Evolutionary conservation across 2,888 invertebrate species (phyloP).

Genomic region (Callyntrura sp.): DNA sequence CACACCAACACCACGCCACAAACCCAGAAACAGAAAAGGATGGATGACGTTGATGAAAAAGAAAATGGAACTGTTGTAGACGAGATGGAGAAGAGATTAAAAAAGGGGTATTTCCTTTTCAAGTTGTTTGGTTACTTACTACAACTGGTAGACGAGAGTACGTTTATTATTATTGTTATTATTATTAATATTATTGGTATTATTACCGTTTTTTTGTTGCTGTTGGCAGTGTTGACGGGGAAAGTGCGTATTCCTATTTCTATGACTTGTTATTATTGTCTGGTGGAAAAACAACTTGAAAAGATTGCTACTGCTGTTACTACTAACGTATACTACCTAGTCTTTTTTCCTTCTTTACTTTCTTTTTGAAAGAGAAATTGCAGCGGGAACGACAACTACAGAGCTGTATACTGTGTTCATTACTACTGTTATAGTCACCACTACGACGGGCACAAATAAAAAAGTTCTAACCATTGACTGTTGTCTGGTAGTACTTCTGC

Average conservation of each 20-base stretch:
- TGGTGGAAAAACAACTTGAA: conserved; percentile 50
- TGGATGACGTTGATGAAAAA: conserved; percentile 10
- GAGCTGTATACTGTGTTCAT: not conserved
- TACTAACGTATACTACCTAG: not conserved
- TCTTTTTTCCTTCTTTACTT: not conserved
- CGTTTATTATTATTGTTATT: not conserved
- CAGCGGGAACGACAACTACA: not conserved
- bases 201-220: not conserved
- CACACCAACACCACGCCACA: not conserved
- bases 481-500: not conserved
- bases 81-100: not conserved
- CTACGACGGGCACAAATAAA: not conserved
- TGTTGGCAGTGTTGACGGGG: conserved; percentile 17
- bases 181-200: conserved; percentile 21
- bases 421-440: conserved; percentile 24
- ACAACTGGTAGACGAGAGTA: not conserved
- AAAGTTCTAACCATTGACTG: conserved; percentile 1
- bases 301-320: conserved; percentile 55
- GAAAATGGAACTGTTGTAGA: conserved; percentile 8
- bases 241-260: not conserved
- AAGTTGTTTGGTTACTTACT: not conserved
- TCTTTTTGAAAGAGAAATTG: not conserved
- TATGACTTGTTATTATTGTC: conserved; percentile 73
- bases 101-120: not conserved
- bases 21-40: not conserved